Percentiles rank a stretch among this genome's conserved stretches.
These are phyloP conservation scores for Nomada fucata DNA, from an alignment of 2,888 invertebrate genomes.

Conservation along the genomic window DNA sequence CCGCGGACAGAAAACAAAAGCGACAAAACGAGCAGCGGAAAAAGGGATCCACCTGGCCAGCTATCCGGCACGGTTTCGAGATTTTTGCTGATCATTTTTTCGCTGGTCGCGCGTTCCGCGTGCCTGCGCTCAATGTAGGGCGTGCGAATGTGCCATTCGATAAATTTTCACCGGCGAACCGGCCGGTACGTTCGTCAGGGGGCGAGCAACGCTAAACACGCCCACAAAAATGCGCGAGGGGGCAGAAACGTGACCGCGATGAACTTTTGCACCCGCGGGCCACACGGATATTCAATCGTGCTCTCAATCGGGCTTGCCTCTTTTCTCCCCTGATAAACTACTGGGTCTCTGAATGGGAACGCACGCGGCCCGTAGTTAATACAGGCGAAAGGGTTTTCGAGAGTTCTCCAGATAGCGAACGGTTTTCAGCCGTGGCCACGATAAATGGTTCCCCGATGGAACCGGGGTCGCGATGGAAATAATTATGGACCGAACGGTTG, in stretches of 20 bases:
- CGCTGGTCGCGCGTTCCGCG: neutral
- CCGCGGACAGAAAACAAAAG: conserved; percentile 6
- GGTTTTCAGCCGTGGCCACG: neutral
- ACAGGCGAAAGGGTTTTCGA: conserved; percentile 14
- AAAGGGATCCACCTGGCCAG: neutral
- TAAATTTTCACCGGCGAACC: conserved; percentile 40
- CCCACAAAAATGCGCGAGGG: conserved; percentile 28
- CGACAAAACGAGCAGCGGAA: neutral
- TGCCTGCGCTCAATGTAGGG: neutral
- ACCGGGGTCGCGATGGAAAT: conserved; percentile 14
- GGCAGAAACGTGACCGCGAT: conserved; percentile 27
- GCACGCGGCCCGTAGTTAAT: conserved; percentile 21
- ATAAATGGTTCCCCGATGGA: conserved; percentile 1
- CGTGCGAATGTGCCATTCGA: conserved; percentile 36
- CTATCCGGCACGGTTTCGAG: neutral
- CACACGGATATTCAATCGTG: conserved; percentile 45
- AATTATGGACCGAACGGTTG: conserved; percentile 10
- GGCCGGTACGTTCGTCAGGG: conserved; percentile 21
- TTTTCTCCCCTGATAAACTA: conserved; percentile 36
- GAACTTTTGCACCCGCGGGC: conserved; percentile 5
- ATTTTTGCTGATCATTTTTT: conserved; percentile 27
- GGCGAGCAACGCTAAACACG: conserved; percentile 35
- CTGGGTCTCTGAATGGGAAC: conserved; percentile 13
- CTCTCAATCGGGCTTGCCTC: conserved; percentile 33
- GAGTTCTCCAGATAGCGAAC: conserved; percentile 4